Base-by-base conservation (phyloP, 2,113 vertebrate genomes). In the Oplegnathus fasciatus region DNA sequence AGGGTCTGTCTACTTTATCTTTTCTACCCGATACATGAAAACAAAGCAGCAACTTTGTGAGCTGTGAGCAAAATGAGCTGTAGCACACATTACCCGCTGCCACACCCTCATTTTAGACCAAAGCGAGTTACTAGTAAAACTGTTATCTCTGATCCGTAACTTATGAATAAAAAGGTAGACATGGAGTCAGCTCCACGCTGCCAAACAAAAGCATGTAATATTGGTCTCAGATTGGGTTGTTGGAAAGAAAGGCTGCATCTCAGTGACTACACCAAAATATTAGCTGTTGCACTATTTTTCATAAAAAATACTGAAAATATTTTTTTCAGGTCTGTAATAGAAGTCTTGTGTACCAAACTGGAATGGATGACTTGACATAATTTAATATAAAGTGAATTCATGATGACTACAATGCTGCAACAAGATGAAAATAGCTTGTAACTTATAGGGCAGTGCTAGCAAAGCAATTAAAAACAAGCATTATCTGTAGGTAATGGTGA, bases 1-100 rank as follows among this genome's bases (percentile, higher is more conserved):
- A 72, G 20, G 5, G n/a, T 65, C 55, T 75, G 17, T 15, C 6
- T 78, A 1, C 40, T 22, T 82, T 67, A 65, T 78, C 2, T 57
- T 57, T 55, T 57, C 70, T 42, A 9, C 26, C 15, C 10, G 32
- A 28, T 32, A 55, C 7, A 46, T 34, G 26, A 5, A 61, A 61
- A 48, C 3, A 26, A 52, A 30, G 13, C 5, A 14, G 2, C 4
- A 68, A 46, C 30, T 52, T 30, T 32, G 20, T 74, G 15, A 26
- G n/a, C n/a, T n/a, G n/a, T n/a, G n/a, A n/a, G n/a, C n/a, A n/a
- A n/a, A 14, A 32, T 34, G 57, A 75, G n/a, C 5, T 30, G 32
- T 28, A 18, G 18, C 37, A 60, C 37, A 30, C 17, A 65, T 48
- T 34, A 52, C 60, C 72, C 60, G 37, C 34, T 54, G n/a, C 13